phyloP scores from a whole-genome alignment of 2,888 invertebrate genomes.

The Acanthosepion esculentum region DNA sequence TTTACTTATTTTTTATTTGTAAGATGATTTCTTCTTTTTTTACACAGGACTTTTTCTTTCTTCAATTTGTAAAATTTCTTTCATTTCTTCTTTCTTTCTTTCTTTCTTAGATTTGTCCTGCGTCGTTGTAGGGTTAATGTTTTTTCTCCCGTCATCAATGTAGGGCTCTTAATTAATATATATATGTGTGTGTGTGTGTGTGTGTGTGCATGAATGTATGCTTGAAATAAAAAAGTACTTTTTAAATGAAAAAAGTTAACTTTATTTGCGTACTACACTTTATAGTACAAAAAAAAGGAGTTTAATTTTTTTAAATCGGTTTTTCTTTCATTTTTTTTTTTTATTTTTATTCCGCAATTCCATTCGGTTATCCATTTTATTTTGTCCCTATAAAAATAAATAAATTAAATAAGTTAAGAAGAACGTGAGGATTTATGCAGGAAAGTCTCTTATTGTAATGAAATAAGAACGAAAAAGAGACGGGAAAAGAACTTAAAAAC shows the following conservation, averaged over 20 bases:
- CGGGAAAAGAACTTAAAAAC: not conserved
- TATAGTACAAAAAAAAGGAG: too few relatives aligned
- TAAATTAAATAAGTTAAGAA: not conserved
- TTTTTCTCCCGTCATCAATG: not conserved
- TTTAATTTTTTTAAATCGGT: too few relatives aligned
- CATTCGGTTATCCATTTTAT: conserved; percentile 10
- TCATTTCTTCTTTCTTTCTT: not conserved
- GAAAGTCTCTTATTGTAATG: not conserved
- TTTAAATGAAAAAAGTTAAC: not conserved
- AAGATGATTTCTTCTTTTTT: too few relatives aligned
- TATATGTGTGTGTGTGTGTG: too few relatives aligned
- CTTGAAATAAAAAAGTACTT: not conserved
- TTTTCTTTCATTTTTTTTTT: not conserved
- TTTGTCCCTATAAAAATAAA: not conserved
- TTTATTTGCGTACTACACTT: not conserved
- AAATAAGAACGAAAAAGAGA: not conserved
- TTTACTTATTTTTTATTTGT: not conserved
- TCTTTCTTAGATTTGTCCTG: too few relatives aligned
- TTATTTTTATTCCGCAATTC: not conserved
- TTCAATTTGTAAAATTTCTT: not conserved
- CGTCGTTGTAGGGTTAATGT: not conserved
- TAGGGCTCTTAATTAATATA: not conserved
- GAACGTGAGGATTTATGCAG: not conserved
- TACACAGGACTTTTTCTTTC: too few relatives aligned
- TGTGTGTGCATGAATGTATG: not conserved